Evolutionary conservation across 1,140 invertebrate species (phyloP), one percentile per base, ranked within the genome.

Genomic region (Lepidurus couesii): DNA sequence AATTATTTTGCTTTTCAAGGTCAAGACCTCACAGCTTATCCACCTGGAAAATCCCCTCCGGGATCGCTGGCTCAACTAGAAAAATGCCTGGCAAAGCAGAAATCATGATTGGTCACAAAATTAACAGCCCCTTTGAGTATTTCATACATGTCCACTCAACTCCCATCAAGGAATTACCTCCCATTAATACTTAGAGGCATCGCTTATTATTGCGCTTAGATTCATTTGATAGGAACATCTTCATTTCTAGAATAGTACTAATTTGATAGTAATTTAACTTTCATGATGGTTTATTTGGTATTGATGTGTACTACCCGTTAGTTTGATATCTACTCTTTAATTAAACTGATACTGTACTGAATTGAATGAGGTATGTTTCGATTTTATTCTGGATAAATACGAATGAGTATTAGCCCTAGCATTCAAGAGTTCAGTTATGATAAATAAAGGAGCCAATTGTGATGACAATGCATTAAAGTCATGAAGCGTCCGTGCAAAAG

Each of bases 61-160:
- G 21, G 16, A 65, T 65, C 53, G 10, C 8, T 7, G 21, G 53
- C 53, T 65, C 21, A 6, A 16, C 13, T 21, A n/a, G 53, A 65
- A 34, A 34, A 11, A 65, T 65, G 16, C 53, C 53, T 13, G 53
- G 21, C 53, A 65, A 65, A 65, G 53, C 16, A 16, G 53, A 13
- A 21, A 65, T 65, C 53, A 65, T 16, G 53, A 65, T 65, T 65
- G 53, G 53, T 21, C 53, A 9, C n/a, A 65, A 65, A 65, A 65
- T 65, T 13, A 65, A 65, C 53, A 65, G 0, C 53, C 16, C 53
- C 53, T 21, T n/a, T 65, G 16, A 65, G 5, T 65, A 65, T 34
- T 34, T 34, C 1, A 26, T 26, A 2, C 26, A 26, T 26, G 26
- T 26, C 26, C 34, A 34, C 4, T 3, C 34, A 34, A 34, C 34